Evolutionary conservation across 2,113 vertebrate genomes (phyloP).

Genomic region (Actinemys pallida): DNA sequence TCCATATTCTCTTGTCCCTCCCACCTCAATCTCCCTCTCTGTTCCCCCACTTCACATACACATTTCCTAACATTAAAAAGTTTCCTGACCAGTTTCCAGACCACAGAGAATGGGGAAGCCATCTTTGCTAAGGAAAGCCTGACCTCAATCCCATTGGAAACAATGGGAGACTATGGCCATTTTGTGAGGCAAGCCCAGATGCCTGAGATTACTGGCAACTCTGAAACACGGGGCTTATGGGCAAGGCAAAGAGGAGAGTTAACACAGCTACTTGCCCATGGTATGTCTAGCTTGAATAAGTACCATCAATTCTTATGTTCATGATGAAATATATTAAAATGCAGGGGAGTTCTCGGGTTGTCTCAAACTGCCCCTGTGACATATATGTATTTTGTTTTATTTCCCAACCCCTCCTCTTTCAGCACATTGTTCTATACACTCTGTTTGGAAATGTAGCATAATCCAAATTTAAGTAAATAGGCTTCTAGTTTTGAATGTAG

Average conservation of each 20-base stretch:
- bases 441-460: conserved; percentile 45
- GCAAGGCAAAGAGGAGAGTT: neutral
- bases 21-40: neutral
- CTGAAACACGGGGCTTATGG: conserved; percentile 17
- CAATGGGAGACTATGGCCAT: neutral
- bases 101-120: neutral
- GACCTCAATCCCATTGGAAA: neutral
- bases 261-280: neutral
- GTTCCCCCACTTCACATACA: neutral
- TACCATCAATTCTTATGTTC: neutral
- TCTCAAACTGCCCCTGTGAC: conserved; percentile 37
- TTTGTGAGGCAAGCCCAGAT: conserved; percentile 10
- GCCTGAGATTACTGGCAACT: conserved; percentile 44
- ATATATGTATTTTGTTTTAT: neutral
- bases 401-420: conserved; percentile 11
- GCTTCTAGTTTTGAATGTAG: neutral
- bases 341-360: conserved; percentile 9
- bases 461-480: conserved; percentile 31
- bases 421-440: conserved; percentile 52
- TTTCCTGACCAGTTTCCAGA: neutral
- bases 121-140: conserved; percentile 21
- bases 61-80: neutral
- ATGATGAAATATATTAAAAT: conserved; percentile 23
- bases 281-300: conserved; percentile 31
- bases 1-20: neutral